Percentiles rank a stretch among this genome's conserved stretches.
Evolutionary conservation across 2,888 invertebrate species (phyloP).

Genomic region (Spilarctia lutea): DNA sequence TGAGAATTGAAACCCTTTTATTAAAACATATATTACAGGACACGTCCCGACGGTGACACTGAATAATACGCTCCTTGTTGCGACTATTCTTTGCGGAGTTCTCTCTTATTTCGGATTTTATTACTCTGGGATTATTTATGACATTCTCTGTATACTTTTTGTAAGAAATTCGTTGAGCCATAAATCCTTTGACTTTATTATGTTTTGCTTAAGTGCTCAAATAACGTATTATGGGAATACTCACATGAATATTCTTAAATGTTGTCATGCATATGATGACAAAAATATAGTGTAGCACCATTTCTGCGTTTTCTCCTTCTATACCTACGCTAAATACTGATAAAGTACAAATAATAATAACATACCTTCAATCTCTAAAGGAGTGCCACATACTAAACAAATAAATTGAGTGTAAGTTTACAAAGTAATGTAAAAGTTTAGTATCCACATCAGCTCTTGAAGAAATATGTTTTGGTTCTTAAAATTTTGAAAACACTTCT

Average conservation of each 20-base stretch:
- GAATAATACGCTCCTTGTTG: conserved; percentile 84
- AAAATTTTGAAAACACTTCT: background rate
- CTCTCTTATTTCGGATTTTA: conserved; percentile 80
- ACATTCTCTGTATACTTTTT: conserved; percentile 60
- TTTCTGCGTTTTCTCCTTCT: background rate
- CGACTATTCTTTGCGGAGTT: conserved; percentile 75
- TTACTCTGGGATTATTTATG: conserved; percentile 79
- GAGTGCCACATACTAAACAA: background rate
- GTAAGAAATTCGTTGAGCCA: conserved; percentile 49
- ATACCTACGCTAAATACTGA: background rate
- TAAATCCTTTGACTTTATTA: conserved; percentile 60
- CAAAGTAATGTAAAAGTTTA: background rate
- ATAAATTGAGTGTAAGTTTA: background rate
- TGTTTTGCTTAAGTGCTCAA: conserved; percentile 36
- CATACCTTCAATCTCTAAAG: background rate
- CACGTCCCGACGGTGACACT: conserved; percentile 82
- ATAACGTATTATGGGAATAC: conserved; percentile 24
- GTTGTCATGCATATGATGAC: conserved; percentile 8
- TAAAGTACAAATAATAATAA: background rate
- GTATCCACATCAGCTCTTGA: background rate
- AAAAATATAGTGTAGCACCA: conserved; percentile 13
- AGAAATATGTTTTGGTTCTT: background rate
- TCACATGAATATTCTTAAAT: no score
- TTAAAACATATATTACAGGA: conserved; percentile 85
- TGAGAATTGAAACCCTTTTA: conserved; percentile 85